These are phyloP conservation scores for Numenius phaeopus DNA, from an alignment of 2,797 vertebrate species.

Conservation along the genomic window DNA sequence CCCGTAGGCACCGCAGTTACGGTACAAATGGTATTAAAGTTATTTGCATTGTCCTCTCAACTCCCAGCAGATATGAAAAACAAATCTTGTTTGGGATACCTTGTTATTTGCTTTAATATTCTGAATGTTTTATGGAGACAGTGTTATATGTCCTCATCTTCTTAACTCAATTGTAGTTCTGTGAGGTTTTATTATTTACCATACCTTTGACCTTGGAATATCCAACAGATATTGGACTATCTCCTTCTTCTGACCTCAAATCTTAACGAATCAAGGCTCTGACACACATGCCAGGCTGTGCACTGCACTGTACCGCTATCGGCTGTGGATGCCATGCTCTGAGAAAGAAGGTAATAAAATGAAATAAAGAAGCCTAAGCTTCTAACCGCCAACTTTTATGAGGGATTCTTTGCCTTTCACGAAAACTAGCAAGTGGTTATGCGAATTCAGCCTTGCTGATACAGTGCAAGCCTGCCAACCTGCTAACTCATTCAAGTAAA, in stretches of 20 bases:
- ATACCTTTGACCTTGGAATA: neutral
- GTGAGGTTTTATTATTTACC: neutral
- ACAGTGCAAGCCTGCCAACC: neutral
- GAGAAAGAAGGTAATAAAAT: neutral
- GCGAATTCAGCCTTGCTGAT: neutral
- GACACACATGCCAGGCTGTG: neutral
- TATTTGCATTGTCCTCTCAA: neutral
- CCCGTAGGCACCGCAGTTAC: neutral
- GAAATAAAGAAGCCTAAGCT: neutral
- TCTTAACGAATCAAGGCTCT: neutral
- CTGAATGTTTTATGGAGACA: neutral
- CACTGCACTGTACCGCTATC: neutral
- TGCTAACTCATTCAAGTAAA: neutral
- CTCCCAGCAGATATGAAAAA: neutral
- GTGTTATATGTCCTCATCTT: neutral
- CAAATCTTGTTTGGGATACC: neutral
- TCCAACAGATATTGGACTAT: neutral
- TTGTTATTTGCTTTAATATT: slow-evolving; percentile 8
- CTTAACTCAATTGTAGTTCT: neutral
- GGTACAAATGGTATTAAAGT: neutral
- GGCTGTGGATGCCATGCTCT: neutral
- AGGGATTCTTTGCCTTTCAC: neutral
- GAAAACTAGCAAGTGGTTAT: neutral
- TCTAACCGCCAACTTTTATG: neutral
- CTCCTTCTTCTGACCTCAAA: neutral